phyloP scores from a whole-genome alignment of 1,140 invertebrate genomes.

The Hyles vespertilio region DNA sequence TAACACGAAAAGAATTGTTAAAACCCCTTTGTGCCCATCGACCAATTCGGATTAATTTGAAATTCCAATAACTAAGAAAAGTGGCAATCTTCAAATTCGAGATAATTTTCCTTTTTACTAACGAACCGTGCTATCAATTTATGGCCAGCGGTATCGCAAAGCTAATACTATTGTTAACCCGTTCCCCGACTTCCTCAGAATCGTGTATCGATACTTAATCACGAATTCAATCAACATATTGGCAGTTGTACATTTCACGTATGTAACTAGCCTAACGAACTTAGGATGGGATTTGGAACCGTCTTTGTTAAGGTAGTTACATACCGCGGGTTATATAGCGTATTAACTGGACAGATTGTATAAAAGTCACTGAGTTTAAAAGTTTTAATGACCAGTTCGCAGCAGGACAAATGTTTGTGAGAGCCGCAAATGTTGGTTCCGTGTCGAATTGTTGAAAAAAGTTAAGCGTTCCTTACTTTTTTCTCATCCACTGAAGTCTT shows the following conservation, averaged over 20 bases:
- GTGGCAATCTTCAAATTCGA: no score
- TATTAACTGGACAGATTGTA: no score
- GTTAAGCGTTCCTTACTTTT: no score
- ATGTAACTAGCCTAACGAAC: background rate
- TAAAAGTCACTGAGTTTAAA: no score
- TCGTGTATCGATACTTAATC: slow-evolving; percentile 13
- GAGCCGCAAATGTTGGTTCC: no score
- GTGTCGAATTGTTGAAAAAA: no score
- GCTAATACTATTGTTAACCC: slow-evolving; percentile 13
- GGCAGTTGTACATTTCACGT: background rate
- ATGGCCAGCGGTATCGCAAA: slow-evolving; percentile 6
- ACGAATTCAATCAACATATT: slow-evolving; percentile 12
- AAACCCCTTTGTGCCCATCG: background rate
- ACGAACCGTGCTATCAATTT: slow-evolving; percentile 10
- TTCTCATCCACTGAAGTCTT: no score
- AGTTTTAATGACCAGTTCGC: no score
- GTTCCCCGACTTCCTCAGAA: slow-evolving; percentile 14
- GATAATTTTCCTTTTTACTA: slow-evolving; percentile 8
- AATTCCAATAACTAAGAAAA: no score
- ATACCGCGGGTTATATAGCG: no score
- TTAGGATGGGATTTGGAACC: background rate
- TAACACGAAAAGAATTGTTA: no score
- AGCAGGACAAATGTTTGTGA: no score
- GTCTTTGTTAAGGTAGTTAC: background rate
- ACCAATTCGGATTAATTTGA: slow-evolving; percentile 4